Percentiles rank a stretch among this genome's conserved stretches.
phyloP scores from a whole-genome alignment of 2,797 vertebrate species.

The Micropoecilia bifurca region DNA sequence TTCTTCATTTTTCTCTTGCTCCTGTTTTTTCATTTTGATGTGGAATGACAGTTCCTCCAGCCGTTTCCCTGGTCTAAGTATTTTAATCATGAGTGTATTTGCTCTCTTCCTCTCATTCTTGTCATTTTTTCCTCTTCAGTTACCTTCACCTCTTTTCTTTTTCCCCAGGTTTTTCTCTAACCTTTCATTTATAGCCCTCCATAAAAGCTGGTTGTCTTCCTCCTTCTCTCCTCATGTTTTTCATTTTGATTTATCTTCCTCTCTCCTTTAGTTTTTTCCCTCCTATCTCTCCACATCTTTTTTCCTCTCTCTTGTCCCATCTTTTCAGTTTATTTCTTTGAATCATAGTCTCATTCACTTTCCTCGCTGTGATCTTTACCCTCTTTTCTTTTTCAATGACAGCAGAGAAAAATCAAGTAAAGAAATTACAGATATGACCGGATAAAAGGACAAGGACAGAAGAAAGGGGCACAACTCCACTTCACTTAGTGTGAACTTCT shows the following conservation, averaged over 20 bases:
- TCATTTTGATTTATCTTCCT: background rate
- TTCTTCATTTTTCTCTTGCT: background rate
- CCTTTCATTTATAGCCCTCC: background rate
- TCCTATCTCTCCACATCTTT: background rate
- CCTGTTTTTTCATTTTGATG: background rate
- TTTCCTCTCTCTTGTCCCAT: background rate
- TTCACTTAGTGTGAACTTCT: slow-evolving; percentile 42
- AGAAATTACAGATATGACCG: slow-evolving; percentile 13
- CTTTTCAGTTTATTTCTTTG: background rate
- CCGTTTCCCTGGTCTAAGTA: background rate
- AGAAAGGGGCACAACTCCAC: slow-evolving; percentile 36
- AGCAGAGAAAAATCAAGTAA: slow-evolving; percentile 13
- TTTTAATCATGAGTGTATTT: background rate
- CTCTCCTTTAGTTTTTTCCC: background rate
- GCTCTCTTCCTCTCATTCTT: background rate
- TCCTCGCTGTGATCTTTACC: background rate
- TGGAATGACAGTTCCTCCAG: background rate
- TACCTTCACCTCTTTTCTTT: background rate
- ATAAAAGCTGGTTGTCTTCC: slow-evolving; percentile 1
- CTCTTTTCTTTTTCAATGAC: slow-evolving; percentile 16
- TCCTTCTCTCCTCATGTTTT: background rate
- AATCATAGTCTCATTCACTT: background rate
- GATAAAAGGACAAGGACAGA: slow-evolving; percentile 35
- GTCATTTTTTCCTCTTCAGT: background rate
- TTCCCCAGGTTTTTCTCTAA: background rate